Evolutionary conservation across 2,113 vertebrate genomes (phyloP), one percentile per base, ranked within the genome.

Genomic region (Eclectus roratus): DNA sequence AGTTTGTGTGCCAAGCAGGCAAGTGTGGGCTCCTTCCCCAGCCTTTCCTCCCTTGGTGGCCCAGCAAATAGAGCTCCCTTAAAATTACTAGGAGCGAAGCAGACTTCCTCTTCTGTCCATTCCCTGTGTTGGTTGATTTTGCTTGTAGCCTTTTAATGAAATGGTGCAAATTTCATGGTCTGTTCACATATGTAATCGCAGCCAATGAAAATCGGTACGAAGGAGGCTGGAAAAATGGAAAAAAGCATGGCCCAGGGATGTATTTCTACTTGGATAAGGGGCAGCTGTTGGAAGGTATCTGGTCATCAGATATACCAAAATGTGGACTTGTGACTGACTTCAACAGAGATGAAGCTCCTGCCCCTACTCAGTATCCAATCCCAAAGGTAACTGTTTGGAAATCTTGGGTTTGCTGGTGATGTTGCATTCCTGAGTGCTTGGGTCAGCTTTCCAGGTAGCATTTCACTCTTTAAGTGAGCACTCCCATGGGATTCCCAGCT

Each of bases 281-380:
- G 11, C 98, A 98, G 90, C 60, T 99, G 50, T 98, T 99, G 43
- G 98, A 99, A 94, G 99, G 99, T 41, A 83, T 98, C 88, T 99
- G 99, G 99, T 97, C 98, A 61, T 97, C 98, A 16, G 98, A 98
- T 20, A 72, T 98, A 33, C 97, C 99, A 10, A 99, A 98, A 93
- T 99, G 98, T 85, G 99, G 99, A 70, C 98, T 97, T 16, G 85
- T 99, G 96, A 97, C 97, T 11, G 98, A 99, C 91, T 98, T 98
- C 37, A 97, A 95, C 58, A 98, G 98, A 37, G 97, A 98, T 0
- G 91, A 97, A n/a, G 98, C 98, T 55, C 94, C 98, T 8, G 58
- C 58, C 16, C 97, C 98, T 33, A 87, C 98, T 19, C 93, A 95
- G 47, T 98, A 98, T 95, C 98, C 98, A 37, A 98, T 99, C 93